Evolutionary conservation across 2,888 invertebrate genomes (phyloP), one percentile per base, ranked within the genome.

Genomic region (Drosophila meridiana): DNA sequence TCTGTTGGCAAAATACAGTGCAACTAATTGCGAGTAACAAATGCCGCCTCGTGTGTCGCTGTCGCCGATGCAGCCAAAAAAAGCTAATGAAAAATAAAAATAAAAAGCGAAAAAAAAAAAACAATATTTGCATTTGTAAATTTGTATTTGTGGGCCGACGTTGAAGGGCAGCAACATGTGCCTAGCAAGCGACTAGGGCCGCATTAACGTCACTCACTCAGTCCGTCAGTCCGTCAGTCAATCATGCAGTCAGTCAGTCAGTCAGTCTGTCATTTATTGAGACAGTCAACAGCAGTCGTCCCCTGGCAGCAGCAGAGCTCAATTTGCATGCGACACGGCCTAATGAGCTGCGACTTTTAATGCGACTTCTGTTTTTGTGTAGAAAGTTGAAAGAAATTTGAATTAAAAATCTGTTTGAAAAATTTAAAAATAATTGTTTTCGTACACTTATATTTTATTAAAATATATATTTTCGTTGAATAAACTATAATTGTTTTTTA

Each of bases 21-120:
- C 77, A 88, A 88, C 90, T 87, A 87, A 87, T 87, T 87, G 87
- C 90, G 83, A 90, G 86, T 90, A 90, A 90, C 89, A 87, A 85
- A 87, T 87, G 86, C 86, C 73, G 90, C 90, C 78, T 82, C 83
- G 73, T 84, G 85, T 84, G 85, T 85, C 82, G 85, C 87, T 84
- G 85, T 82, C 80, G 89, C 47, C 13, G 42, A n/a, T 8, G 85
- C 87, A 73, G 77, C 70, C 65, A 69, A 73, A 73, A 50, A 38
- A 52, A 45, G 14, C 40, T 14, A 40, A 40, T 6, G 20, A 63
- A 56, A 32, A 47, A 0, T 2, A 48, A 48, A 28, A 42, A 42
- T 28, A 53, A 40, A 11, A 14, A 26, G 34, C 55, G 26, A 68
- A 45, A 78, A 62, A 60, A 62, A 60, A 6, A 36, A 34, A 50